These are phyloP conservation scores for Athalia circularis DNA, from an alignment of 2,888 invertebrate species.

Conservation along the genomic window DNA sequence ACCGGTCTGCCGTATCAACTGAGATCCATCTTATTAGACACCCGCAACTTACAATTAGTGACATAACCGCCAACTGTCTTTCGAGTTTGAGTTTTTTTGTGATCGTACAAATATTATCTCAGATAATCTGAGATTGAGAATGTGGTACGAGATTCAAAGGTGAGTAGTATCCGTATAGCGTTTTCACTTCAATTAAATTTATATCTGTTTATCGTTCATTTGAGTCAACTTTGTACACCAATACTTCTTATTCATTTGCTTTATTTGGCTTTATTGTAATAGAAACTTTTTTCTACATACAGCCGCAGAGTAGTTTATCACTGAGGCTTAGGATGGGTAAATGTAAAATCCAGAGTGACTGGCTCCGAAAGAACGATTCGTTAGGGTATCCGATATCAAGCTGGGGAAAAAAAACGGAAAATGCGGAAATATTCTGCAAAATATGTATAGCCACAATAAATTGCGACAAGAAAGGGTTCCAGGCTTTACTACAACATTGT, in stretches of 20 bases:
- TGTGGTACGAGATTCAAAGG: slow-evolving; percentile 27
- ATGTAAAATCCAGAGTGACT: slow-evolving; percentile 1
- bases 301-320: slow-evolving; percentile 22
- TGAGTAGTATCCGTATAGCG: slow-evolving; percentile 20
- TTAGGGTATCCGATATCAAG: slow-evolving; percentile 9
- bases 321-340: neutral
- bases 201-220: slow-evolving; percentile 22
- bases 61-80: slow-evolving; percentile 22
- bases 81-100: slow-evolving; percentile 20
- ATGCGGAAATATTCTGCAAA: slow-evolving; percentile 12
- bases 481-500: slow-evolving; percentile 5
- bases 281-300: neutral
- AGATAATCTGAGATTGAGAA: slow-evolving; percentile 19
- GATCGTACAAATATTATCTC: slow-evolving; percentile 13
- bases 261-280: slow-evolving; percentile 8
- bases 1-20: slow-evolving; percentile 7
- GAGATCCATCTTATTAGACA: slow-evolving; percentile 10
- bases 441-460: neutral
- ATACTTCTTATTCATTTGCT: slow-evolving; percentile 3
- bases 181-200: slow-evolving; percentile 5
- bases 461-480: slow-evolving; percentile 5
- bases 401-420: neutral
- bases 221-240: slow-evolving; percentile 8
- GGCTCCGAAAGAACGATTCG: neutral
- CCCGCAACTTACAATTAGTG: neutral